Base-by-base conservation (phyloP, 2,113 vertebrate genomes). In the Brachyistius frenatus region DNA sequence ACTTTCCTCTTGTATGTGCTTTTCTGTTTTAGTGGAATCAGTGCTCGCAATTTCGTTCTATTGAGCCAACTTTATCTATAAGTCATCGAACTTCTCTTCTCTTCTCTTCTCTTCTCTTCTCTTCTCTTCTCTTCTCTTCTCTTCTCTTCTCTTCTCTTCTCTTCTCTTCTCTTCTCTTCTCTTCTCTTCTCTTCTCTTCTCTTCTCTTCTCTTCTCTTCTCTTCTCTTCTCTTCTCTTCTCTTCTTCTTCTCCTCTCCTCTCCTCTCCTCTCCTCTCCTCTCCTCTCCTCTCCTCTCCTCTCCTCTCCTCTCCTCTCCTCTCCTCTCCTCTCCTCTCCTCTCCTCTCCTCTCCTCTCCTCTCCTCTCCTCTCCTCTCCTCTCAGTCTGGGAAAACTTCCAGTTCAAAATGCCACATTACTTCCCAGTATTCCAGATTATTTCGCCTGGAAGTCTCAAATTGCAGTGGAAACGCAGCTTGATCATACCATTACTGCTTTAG, bases 381-480 rank as follows among this genome's bases (percentile, higher is more conserved):
- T 23, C 63, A 58, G 54, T 88, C 88, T 86, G 84, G 92, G 90
- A 90, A 83, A 57, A 61, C 32, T 3, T 91, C 86, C 92, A 92
- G 78, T 71, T 72, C 33, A 33, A 90, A 89, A 85, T 87, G 78
- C 86, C 88, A 84, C 81, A 83, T 88, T 86, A 78, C 50, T 83
- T 88, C 74, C 84, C 76, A 79, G 87, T 87, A 78, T 86, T 91
- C 88, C 81, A 74, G 57, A 82, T 76, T 80, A 82, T 78, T 89
- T 72, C 16, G 0, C 68, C 71, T 81, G 70, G 83, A 88, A 87
- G 63, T 56, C 71, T 89, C 47, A 52, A 80, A 87, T 94, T 91
- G 74, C 57, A 77, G 41, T 71, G 65, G 67, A 88, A 89, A 83
- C 4, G 46, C 13, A 49, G 72, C 46, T 67, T 64, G 0, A 50